Base-by-base conservation (phyloP, 2,888 invertebrate genomes). In the Zhengitettix transpicula region DNA sequence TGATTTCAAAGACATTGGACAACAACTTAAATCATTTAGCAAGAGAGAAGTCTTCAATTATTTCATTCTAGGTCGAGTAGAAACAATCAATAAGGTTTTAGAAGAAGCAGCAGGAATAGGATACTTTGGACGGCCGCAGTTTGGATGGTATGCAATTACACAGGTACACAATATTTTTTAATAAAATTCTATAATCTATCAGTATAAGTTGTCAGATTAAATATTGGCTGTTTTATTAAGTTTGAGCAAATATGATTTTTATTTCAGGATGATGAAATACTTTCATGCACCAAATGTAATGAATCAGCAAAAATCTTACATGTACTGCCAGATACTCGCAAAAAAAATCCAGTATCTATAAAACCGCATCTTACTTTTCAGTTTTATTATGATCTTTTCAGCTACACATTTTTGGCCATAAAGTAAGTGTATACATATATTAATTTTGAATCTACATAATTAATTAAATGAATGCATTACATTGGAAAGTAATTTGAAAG, bases 11-110 rank as follows among this genome's bases (percentile, higher is more conserved):
- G 15, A n/a, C 10, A 41, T 60, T 9, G 44, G 80, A 65, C 78
- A 78, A 0, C 91, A 91, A 70, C 74, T 92, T 65, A 77, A 80
- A 61, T 81, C 85, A 69, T 75, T 89, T 60, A 76, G 89, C 28
- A 85, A 89, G 68, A 73, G 93, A 67, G 92, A 93, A 68, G 87
- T 95, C 52, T 88, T 91, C 40, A 92, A 94, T 70, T 92, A 87
- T 70, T 95, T 96, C 72, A 77, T 95, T 11, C 75, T 94, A 57
- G 91, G 89, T 5, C 84, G 81, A 67, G 73, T 85, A 56, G 76
- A 77, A 56, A 89, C 85, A 9, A 85, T 91, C 58, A 82, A 82
- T 66, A 75, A 78, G 61, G 82, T 85, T 40, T 72, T 90, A 54
- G 82, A 84, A 67, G 78, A 81, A 0, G 89, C 87, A 0, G 84